These are phyloP conservation scores for Trachelus stipa DNA, from an alignment of 2,888 invertebrate genomes.

Conservation along the genomic window DNA sequence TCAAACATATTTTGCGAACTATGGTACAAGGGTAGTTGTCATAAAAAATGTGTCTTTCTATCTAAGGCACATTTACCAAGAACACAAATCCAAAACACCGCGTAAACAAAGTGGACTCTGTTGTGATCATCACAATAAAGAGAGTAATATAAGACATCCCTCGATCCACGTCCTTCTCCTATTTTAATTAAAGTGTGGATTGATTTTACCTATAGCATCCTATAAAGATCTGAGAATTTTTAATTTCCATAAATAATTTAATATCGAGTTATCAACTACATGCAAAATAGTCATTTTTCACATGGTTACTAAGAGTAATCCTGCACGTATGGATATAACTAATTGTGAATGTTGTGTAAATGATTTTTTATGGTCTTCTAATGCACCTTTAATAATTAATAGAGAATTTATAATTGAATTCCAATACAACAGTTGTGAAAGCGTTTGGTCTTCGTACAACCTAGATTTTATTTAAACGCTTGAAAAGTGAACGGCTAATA, in stretches of 20 bases:
- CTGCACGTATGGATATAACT: not conserved
- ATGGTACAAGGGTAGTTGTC: no score
- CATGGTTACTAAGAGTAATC: not conserved
- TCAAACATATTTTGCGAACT: not conserved
- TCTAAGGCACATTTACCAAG: not conserved
- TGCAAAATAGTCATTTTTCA: not conserved
- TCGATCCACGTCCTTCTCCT: not conserved
- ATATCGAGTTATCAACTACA: not conserved
- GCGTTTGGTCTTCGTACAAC: not conserved
- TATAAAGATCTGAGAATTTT: not conserved
- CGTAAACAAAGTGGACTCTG: not conserved
- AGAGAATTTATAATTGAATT: not conserved
- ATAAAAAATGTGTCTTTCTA: not conserved
- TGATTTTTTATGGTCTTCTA: not conserved
- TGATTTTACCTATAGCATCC: not conserved
- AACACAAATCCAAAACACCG: not conserved
- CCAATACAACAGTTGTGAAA: not conserved
- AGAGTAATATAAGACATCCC: not conserved
- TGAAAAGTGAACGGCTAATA: not conserved
- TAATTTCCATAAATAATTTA: not conserved
- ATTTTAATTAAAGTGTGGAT: not conserved
- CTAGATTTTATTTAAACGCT: not conserved
- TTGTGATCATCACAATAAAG: not conserved
- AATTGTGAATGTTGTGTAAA: not conserved
- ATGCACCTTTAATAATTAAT: not conserved